Percentiles rank a stretch among this genome's conserved stretches.
Evolutionary conservation across 2,113 vertebrate species (phyloP).

Genomic region (Hippocampus zosterae): DNA sequence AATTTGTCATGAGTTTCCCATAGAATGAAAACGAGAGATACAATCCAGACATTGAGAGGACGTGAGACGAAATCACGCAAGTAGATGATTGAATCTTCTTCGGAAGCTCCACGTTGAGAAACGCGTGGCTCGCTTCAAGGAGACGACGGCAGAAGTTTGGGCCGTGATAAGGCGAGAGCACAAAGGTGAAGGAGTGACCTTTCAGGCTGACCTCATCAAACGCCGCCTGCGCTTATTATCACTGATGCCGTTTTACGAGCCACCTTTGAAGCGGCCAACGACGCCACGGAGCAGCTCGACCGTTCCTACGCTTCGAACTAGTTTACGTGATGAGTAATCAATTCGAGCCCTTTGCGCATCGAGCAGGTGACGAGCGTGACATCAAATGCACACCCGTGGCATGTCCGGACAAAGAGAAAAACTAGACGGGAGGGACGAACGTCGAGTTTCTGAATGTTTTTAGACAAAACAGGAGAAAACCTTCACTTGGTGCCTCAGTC

Average conservation of each 20-base stretch:
- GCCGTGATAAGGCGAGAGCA: not conserved
- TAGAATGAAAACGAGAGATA: too few species aligned
- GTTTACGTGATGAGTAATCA: not conserved
- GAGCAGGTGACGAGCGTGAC: not conserved
- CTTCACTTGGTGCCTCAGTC: not conserved
- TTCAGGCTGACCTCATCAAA: slow-evolving; percentile 27
- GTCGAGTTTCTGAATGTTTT: not conserved
- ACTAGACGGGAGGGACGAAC: too few species aligned
- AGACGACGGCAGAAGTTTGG: not conserved
- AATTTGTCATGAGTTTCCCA: too few species aligned
- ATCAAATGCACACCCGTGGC: not conserved
- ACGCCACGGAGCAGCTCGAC: not conserved
- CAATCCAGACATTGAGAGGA: too few species aligned
- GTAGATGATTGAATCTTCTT: not conserved
- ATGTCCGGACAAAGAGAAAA: not conserved
- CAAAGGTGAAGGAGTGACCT: not conserved
- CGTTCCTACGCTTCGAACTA: not conserved
- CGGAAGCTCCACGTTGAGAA: not conserved
- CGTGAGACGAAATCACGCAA: too few species aligned
- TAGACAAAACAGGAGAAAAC: slow-evolving; percentile 1
- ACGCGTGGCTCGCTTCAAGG: not conserved
- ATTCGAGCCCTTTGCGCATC: not conserved
- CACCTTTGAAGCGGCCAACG: slow-evolving; percentile 32
- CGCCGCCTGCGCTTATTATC: slow-evolving; percentile 23
- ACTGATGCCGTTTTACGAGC: slow-evolving; percentile 20